Percentiles rank a stretch among this genome's conserved stretches.
phyloP scores from a whole-genome alignment of 2,113 vertebrate genomes.

The Trogon surrucura region DNA sequence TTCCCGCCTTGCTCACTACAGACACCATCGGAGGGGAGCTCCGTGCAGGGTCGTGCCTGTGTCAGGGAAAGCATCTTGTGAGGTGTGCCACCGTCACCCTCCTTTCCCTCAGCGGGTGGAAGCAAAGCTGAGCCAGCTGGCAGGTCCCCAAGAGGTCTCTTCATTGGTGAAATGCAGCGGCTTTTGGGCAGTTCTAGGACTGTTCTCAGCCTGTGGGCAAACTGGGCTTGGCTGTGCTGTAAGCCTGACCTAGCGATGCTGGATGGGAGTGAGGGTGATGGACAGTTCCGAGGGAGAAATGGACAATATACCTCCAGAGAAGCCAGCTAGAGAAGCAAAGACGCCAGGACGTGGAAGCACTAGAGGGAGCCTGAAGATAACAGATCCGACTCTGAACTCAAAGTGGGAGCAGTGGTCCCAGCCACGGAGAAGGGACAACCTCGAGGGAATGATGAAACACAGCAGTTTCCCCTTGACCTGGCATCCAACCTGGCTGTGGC shows the following conservation, averaged over 20 bases:
- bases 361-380: constrained; percentile 60
- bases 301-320: fast-evolving
- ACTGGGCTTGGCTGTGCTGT: not conserved
- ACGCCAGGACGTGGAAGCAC: not conserved
- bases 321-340: not conserved
- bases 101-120: not conserved
- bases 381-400: not conserved
- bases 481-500: not conserved
- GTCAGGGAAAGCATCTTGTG: not conserved
- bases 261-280: not conserved
- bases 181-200: not conserved
- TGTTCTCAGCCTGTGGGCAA: not conserved
- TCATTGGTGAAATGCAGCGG: not conserved
- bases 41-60: not conserved
- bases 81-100: fast-evolving
- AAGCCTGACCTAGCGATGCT: not conserved
- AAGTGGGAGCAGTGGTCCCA: not conserved
- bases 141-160: fast-evolving
- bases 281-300: not conserved
- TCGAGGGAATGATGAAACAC: not conserved
- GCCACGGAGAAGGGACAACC: not conserved
- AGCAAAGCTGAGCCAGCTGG: not conserved
- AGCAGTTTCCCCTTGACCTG: not conserved
- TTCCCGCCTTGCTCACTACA: fast-evolving
- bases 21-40: not conserved